Evolutionary conservation across 2,797 vertebrate genomes (phyloP).

Genomic region (Coluber constrictor): DNA sequence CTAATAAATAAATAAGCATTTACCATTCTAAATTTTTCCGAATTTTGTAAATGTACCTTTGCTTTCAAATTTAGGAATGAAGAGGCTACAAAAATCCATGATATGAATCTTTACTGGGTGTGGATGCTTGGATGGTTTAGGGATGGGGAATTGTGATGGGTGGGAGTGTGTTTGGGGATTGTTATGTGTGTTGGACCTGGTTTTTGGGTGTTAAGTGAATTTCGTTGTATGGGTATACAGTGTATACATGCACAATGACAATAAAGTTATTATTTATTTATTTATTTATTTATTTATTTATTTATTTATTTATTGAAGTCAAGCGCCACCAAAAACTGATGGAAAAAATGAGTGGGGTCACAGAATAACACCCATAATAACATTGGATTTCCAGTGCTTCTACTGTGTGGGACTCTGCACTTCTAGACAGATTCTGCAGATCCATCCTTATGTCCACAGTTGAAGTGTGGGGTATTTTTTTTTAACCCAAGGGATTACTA

Average conservation of each 20-base stretch:
- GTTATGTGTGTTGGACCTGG: no score
- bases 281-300: not conserved
- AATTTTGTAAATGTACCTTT: not conserved
- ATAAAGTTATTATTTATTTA: no score
- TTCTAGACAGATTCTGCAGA: not conserved
- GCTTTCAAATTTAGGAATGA: not conserved
- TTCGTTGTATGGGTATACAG: no score
- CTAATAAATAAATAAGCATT: not conserved
- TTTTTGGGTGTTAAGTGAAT: no score
- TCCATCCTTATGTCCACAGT: not conserved
- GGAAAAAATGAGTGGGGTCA: not conserved
- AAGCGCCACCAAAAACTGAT: not conserved
- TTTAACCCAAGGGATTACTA: not conserved
- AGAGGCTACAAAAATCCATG: not conserved
- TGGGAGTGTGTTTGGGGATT: no score
- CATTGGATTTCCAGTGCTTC: not conserved
- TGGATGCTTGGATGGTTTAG: no score
- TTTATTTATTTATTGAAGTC: not conserved
- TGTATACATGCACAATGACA: no score
- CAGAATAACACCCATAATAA: not conserved
- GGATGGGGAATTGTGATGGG: no score
- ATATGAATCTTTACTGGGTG: not conserved
- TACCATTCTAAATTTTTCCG: not conserved
- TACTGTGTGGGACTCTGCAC: not conserved
- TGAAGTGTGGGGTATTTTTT: not conserved